These are phyloP conservation scores for Mola mola DNA, from an alignment of 2,113 vertebrate species.

Conservation along the genomic window DNA sequence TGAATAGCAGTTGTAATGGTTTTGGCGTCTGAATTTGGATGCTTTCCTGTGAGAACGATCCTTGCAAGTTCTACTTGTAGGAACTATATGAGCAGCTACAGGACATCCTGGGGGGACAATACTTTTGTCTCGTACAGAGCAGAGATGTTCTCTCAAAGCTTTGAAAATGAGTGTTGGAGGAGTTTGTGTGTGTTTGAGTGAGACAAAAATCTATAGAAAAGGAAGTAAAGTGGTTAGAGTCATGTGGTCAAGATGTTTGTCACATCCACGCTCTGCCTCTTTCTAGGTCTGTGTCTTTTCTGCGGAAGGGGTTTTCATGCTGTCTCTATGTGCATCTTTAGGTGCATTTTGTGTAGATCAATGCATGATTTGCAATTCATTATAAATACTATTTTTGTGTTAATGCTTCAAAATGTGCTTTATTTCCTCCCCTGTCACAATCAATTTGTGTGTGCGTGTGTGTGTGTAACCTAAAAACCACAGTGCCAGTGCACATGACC, in stretches of 20 bases:
- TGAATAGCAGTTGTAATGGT: not conserved
- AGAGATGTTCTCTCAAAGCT: slow-evolving; percentile 28
- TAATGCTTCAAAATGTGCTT: slow-evolving; percentile 6
- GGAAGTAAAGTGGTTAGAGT: slow-evolving; percentile 78
- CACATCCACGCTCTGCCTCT: slow-evolving; percentile 63
- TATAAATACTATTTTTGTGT: slow-evolving; percentile 14
- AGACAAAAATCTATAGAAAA: slow-evolving; percentile 74
- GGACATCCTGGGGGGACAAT: too few relatives aligned
- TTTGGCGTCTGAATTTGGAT: not conserved
- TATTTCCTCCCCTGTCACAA: slow-evolving; percentile 2
- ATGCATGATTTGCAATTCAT: not conserved
- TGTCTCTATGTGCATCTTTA: not conserved
- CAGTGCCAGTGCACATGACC: slow-evolving; percentile 75
- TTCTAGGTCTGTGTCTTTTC: slow-evolving; percentile 41
- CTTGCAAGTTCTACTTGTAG: not conserved
- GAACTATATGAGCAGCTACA: too few relatives aligned
- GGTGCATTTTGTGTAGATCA: not conserved
- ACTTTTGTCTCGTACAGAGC: slow-evolving; percentile 19
- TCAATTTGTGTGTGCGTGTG: slow-evolving; percentile 6
- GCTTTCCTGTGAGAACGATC: not conserved
- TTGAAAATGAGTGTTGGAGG: slow-evolving; percentile 26
- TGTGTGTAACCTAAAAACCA: slow-evolving; percentile 60
- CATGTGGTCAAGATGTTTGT: slow-evolving; percentile 78
- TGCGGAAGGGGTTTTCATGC: slow-evolving; percentile 20
- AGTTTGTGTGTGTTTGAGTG: slow-evolving; percentile 30